These are phyloP conservation scores for Lamproptera curius DNA, from an alignment of 2,888 invertebrate species.

Conservation along the genomic window DNA sequence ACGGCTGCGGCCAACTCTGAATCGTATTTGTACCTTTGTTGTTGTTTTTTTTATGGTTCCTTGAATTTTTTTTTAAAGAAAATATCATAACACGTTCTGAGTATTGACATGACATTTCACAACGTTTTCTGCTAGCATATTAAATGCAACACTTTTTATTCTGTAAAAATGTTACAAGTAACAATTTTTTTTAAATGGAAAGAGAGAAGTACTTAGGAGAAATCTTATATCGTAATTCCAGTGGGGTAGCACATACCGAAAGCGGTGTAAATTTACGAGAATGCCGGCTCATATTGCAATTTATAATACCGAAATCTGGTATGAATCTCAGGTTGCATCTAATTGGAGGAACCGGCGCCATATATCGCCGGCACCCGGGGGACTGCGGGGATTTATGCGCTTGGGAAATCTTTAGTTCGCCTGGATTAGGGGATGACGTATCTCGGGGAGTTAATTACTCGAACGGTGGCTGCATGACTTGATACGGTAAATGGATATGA, in stretches of 20 bases:
- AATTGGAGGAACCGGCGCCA: constrained; percentile 69
- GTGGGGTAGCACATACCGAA: too few species aligned
- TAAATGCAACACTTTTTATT: too few species aligned
- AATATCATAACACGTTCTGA: too few species aligned
- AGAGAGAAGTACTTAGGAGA: too few species aligned
- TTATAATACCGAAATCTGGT: constrained; percentile 51
- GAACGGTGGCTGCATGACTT: neutral
- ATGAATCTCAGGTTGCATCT: constrained; percentile 55
- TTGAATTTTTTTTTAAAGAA: too few species aligned
- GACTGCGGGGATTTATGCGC: constrained; percentile 32
- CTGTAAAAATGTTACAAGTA: too few species aligned
- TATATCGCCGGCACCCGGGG: constrained; percentile 44
- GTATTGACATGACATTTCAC: too few species aligned
- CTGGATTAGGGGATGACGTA: constrained; percentile 28
- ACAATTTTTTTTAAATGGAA: too few species aligned
- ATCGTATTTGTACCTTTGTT: neutral
- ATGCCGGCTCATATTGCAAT: constrained; percentile 36
- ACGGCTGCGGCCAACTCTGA: too few species aligned
- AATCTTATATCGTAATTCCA: too few species aligned
- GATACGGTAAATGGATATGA: neutral
- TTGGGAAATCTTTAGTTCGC: constrained; percentile 25
- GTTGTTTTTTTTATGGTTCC: neutral
- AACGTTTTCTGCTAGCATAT: too few species aligned
- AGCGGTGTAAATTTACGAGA: too few species aligned
- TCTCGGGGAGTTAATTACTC: neutral